Evolutionary conservation across 2,797 vertebrate genomes (phyloP), one percentile per base, ranked within the genome.

Genomic region (Gastrophryne carolinensis): DNA sequence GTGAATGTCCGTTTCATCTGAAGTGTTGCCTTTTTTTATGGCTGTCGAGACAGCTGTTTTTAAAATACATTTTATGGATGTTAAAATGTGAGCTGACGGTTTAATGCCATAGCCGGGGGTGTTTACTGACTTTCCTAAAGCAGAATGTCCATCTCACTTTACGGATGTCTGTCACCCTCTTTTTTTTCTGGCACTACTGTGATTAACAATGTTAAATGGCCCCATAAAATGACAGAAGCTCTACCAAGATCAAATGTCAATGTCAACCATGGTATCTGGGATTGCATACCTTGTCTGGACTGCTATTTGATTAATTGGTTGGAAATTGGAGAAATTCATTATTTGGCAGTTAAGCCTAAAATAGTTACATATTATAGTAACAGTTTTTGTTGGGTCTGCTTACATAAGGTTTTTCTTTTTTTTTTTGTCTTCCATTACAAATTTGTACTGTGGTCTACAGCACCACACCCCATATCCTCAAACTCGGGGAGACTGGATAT

Each of bases 61-160:
- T 29, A 44, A 41, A 19, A 15, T n/a, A 29, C 4, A 10, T 47
- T 64, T 64, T 49, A 64, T 47, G 17, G 39, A 64, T 5, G n/a
- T 64, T 11, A 41, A 64, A 49, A 64, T 64, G 10, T 13, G 26
- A 64, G n/a, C 21, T 49, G 41, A 49, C 62, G 30, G 30, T 44
- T 64, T 64, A 49, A 49, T 49, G 62, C 27, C 9, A 32, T 64
- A 15, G 62, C n/a, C 8, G 13, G n/a, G 11, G 49, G 62, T 64
- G 62, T 24, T 49, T 64, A 44, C 29, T 64, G 39, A 23, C 41
- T 29, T 41, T 12, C 37, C 17, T 63, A 63, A 63, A 19, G 26
- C n/a, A 19, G 8, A 63, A 63, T 47, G 24, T 23, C 44, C 44
- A 17, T 39, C 39, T 47, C 37, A 47, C 12, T 63, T 63, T 47